Evolutionary conservation across 2,113 vertebrate genomes (phyloP).

Genomic region (Butastur rufipennis): DNA sequence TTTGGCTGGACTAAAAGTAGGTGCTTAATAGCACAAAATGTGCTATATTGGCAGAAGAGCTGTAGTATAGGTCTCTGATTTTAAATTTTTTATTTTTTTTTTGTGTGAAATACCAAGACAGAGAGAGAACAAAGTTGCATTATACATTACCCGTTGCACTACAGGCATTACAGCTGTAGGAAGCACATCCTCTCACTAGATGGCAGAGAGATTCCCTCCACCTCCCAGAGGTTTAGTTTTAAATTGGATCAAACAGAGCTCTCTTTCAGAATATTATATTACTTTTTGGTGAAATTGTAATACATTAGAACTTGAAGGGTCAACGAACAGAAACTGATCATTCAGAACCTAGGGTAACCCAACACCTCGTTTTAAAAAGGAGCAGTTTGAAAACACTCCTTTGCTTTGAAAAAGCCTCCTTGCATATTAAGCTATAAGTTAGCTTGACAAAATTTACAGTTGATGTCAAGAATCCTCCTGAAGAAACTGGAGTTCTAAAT

Average conservation of each 20-base stretch:
- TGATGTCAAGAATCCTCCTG: neutral
- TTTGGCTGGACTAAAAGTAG: neutral
- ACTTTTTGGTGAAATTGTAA: neutral
- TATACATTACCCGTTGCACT: fast-evolving
- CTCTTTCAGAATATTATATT: neutral
- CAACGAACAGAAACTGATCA: neutral
- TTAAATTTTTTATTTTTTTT: neutral
- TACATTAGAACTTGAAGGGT: neutral
- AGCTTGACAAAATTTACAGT: neutral
- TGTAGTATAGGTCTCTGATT: neutral
- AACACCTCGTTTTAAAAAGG: neutral
- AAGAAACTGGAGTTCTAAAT: neutral
- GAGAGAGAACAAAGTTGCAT: neutral
- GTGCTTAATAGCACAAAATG: neutral
- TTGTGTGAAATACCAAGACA: neutral
- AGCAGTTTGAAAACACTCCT: neutral
- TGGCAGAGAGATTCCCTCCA: neutral
- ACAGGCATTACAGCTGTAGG: neutral
- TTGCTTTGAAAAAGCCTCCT: neutral
- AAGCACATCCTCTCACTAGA: neutral
- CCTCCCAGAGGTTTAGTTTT: neutral
- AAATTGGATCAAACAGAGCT: neutral
- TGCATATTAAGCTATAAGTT: neutral
- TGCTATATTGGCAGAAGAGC: neutral
- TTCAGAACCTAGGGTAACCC: neutral